Evolutionary conservation across 2,888 invertebrate species (phyloP).

Genomic region (Chrysolina oricalcia): DNA sequence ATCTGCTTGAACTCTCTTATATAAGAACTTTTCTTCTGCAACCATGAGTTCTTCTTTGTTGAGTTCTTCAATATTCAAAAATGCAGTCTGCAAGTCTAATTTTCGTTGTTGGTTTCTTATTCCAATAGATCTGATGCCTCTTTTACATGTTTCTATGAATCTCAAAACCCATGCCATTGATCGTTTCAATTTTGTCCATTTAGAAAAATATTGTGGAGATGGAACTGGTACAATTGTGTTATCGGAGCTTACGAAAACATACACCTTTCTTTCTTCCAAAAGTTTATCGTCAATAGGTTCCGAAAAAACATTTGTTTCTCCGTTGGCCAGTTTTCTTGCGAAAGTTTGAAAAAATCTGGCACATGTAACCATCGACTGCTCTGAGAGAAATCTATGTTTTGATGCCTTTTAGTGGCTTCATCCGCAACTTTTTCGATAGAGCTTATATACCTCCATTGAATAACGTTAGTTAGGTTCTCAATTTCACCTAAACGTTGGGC

Average conservation of each 20-base stretch:
- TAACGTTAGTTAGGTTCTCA: background rate
- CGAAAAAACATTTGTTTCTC: background rate
- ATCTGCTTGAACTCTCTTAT: background rate
- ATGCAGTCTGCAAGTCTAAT: no score
- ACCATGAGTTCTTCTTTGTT: no score
- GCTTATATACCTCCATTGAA: background rate
- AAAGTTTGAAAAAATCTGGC: background rate
- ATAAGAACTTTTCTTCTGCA: slow-evolving; percentile 1
- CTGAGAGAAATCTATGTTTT: background rate
- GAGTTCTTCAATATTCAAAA: no score
- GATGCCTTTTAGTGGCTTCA: slow-evolving; percentile 14
- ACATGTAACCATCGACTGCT: background rate
- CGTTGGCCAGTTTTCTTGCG: slow-evolving; percentile 11
- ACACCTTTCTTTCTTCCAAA: slow-evolving; percentile 2
- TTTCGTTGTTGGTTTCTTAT: no score
- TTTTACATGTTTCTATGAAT: background rate
- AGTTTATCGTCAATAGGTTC: background rate
- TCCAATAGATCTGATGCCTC: no score
- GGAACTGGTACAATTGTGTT: background rate
- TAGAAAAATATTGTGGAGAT: background rate
- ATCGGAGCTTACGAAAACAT: background rate
- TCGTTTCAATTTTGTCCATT: slow-evolving; percentile 14
- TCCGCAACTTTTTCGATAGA: slow-evolving; percentile 17
- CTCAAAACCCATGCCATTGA: background rate
- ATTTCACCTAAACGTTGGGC: background rate